A percentile compares a stretch with the other conserved stretches of the same genome.
Evolutionary conservation across 2,888 invertebrate species (phyloP).

Genomic region (Erebia palarica): DNA sequence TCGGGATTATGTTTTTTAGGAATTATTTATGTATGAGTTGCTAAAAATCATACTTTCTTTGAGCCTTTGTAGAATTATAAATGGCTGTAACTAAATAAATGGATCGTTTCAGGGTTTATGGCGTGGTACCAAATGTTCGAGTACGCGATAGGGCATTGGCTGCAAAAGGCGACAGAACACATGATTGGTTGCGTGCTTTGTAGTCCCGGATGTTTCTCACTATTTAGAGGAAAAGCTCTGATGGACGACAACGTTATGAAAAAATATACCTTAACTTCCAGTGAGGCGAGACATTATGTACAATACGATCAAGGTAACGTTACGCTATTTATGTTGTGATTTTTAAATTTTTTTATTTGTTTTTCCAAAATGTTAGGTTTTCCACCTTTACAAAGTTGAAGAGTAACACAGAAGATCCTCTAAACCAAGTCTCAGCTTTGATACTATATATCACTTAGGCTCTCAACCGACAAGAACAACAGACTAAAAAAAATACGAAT

Average conservation of each 20-base stretch:
- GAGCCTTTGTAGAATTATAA: too few species aligned
- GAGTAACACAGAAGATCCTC: too few species aligned
- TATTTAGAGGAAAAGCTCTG: slow-evolving; percentile 93
- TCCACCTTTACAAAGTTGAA: too few species aligned
- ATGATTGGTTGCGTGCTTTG: slow-evolving; percentile 95
- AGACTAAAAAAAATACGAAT: too few species aligned
- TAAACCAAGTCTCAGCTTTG: too few species aligned
- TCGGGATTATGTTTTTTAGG: too few species aligned
- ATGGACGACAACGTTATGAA: slow-evolving; percentile 96
- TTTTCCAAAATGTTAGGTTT: too few species aligned
- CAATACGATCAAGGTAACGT: slow-evolving; percentile 93
- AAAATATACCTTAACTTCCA: slow-evolving; percentile 90
- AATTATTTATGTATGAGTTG: too few species aligned
- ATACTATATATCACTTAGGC: too few species aligned
- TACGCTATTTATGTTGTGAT: background rate
- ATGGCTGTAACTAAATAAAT: background rate
- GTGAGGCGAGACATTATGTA: slow-evolving; percentile 92
- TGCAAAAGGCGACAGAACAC: slow-evolving; percentile 96
- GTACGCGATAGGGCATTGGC: slow-evolving; percentile 96
- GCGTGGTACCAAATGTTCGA: slow-evolving; percentile 95
- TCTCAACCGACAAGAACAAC: too few species aligned
- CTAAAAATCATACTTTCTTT: too few species aligned
- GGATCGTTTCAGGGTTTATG: slow-evolving; percentile 84
- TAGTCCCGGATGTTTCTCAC: slow-evolving; percentile 95
- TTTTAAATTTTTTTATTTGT: too few species aligned